Base-by-base conservation (phyloP, 2,888 invertebrate genomes). In the Drosophila emarginata region DNA sequence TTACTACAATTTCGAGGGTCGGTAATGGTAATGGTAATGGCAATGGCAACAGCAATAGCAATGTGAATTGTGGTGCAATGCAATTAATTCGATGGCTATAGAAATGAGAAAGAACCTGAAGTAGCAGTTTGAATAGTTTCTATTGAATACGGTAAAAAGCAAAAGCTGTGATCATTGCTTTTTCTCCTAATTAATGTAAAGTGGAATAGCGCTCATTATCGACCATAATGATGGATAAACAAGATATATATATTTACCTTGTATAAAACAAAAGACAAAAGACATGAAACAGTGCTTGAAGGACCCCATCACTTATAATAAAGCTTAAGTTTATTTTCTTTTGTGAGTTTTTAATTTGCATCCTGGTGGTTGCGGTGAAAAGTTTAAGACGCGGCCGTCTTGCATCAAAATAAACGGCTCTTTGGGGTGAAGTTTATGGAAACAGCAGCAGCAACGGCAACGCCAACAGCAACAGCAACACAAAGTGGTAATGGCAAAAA, bases 81-180 rank as follows among this genome's bases (percentile, higher is more conserved):
- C 68, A 78, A 80, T 81, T 78, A 80, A 76, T 78, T 77, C 56
- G 69, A 73, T 67, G 72, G 52, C 64, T 69, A 65, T 12, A 18
- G 37, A 59, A 62, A 75, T 61, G 59, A 59, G 61, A n/a, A 51
- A 53, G 28, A 50, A 36, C 54, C 56, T 52, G 53, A 50, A 56
- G 23, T 36, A 39, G 7, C 50, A 9, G 40, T 37, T 39, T 53
- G 69, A 65, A 70, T 72, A 70, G 64, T 64, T 70, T 54, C 26
- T 57, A 18, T 39, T 21, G 65, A 15, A 45, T 45, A 21, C 21
- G 11, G 45, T 4, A 12, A 18, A 53, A 53, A 5, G 45, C 50
- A 15, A 36, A 36, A 15, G 23, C 45, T 36, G 59, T 50, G 74
- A 36, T 59, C 59, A 67, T 67, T 74, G 59, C 5, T 50, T 40